These are phyloP conservation scores for Odontomachus brunneus DNA, from an alignment of 1,140 invertebrate genomes.

Conservation along the genomic window DNA sequence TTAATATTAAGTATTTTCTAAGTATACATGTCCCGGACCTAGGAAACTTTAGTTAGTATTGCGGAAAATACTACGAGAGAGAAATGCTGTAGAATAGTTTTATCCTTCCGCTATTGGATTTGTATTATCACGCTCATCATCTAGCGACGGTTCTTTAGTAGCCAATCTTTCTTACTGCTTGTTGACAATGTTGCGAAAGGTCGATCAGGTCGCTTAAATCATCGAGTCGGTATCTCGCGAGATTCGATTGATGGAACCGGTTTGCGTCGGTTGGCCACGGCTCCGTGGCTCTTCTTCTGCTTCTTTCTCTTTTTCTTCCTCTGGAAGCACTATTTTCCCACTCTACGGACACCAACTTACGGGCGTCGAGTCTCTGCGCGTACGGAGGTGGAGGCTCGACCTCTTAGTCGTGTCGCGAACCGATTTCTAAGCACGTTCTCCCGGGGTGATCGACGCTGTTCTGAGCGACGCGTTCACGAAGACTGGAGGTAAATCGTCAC, in stretches of 20 bases:
- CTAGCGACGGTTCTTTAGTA: no score
- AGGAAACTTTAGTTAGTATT: no score
- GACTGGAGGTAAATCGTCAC: conserved; percentile 80
- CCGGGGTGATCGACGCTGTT: not conserved
- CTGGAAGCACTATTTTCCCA: conserved; percentile 10
- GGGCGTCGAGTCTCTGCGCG: not conserved
- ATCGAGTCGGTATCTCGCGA: conserved; percentile 29
- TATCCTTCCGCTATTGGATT: no score
- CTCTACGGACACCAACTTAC: not conserved
- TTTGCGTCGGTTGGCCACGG: not conserved
- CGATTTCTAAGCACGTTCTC: not conserved
- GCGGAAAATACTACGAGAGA: no score
- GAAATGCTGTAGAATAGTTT: no score
- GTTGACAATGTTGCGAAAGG: conserved; percentile 5
- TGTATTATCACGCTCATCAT: no score
- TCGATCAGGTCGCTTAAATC: conserved; percentile 12
- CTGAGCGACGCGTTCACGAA: conserved; percentile 71
- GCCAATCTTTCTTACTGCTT: not conserved
- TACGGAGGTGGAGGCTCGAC: not conserved
- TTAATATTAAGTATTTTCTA: no score
- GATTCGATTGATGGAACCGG: conserved; percentile 10
- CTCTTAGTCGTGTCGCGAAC: conserved; percentile 21
- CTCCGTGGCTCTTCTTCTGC: not conserved
- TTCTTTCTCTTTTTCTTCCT: not conserved
- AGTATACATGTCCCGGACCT: no score